Conservation (phyloP, 2,888 invertebrate genomes). For the Drosophila ustulata region DNA sequence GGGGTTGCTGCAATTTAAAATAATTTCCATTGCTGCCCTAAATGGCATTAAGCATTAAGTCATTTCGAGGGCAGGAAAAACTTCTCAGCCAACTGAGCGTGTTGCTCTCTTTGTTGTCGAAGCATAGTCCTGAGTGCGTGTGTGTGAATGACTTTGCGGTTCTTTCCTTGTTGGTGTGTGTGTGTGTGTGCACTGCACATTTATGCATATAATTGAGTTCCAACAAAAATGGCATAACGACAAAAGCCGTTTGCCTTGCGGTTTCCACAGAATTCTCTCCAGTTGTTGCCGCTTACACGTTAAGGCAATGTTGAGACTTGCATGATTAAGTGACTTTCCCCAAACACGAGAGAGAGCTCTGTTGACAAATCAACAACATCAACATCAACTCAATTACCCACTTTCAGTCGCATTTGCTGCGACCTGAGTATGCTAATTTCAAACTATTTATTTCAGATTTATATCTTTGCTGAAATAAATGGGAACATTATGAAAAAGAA, state of each 20-base stretch:
- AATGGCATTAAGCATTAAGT: conserved; percentile 79
- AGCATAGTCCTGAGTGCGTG: neutral
- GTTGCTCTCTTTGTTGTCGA: conserved; percentile 35
- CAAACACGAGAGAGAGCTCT: neutral
- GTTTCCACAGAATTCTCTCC: conserved; percentile 7
- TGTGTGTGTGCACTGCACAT: conserved; percentile 51
- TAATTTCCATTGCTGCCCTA: conserved; percentile 70
- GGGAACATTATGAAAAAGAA: no score
- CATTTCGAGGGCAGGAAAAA: conserved; percentile 63
- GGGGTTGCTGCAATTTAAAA: conserved; percentile 55
- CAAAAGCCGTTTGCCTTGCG: conserved; percentile 21
- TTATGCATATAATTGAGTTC: conserved; percentile 72
- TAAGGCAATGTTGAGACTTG: conserved; percentile 7
- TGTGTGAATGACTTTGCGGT: conserved; percentile 39
- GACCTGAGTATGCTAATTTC: neutral
- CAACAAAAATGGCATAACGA: conserved; percentile 27
- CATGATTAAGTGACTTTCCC: conserved; percentile 20
- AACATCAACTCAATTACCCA: conserved; percentile 7
- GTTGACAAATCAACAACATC: conserved; percentile 6
- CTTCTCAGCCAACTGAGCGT: conserved; percentile 41
- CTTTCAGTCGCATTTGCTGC: neutral
- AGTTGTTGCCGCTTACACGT: neutral
- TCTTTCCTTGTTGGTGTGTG: conserved; percentile 3
- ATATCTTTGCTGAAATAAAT: no score
- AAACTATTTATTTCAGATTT: no score